Evolutionary conservation across 2,888 invertebrate genomes (phyloP), one percentile per base, ranked within the genome.

Genomic region (Drosophila buzzatii): DNA sequence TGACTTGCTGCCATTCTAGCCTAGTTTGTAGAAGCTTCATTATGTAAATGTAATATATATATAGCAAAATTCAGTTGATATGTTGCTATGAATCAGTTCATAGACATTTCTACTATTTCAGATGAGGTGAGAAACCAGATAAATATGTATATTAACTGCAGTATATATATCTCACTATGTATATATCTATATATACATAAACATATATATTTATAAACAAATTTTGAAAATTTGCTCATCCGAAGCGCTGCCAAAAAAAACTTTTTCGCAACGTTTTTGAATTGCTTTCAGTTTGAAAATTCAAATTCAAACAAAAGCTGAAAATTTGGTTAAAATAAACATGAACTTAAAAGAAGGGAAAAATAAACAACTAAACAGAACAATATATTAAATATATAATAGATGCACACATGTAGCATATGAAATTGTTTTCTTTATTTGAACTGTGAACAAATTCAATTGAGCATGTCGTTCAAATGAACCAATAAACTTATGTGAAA

Each of bases 221-320:
- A 71, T 69, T 62, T 78, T 63, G 53, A 51, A 67, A 60, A 67
- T 79, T 77, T 85, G 62, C 76, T 76, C 81, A 83, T 69, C 65
- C 67, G 52, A 45, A 64, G 41, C 51, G 72, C 33, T 61, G 76
- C 27, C 33, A 49, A 81, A 79, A 74, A 78, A 79, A 51, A 65
- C 39, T 35, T 73, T 52, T 33, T 44, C 35, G n/a, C 35, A 44
- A 56, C 27, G 35, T 23, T 49, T 68, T 51, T 9, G 18, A 23
- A 44, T 66, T 27, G 70, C 70, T 75, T 76, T 71, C 80, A 58
- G 69, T 68, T 39, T 20, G 2, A 35, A 76, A 72, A 72, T 37
- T 18, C 12, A 61, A 61, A 37, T 23, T 49, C 42, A 44, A 31
- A 35, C 23, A 59, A 61, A 61, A 52, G 47, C 58, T 42, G 55